Evolutionary conservation across 2,888 invertebrate genomes (phyloP).

Genomic region (Aphidoletes aphidimyza): DNA sequence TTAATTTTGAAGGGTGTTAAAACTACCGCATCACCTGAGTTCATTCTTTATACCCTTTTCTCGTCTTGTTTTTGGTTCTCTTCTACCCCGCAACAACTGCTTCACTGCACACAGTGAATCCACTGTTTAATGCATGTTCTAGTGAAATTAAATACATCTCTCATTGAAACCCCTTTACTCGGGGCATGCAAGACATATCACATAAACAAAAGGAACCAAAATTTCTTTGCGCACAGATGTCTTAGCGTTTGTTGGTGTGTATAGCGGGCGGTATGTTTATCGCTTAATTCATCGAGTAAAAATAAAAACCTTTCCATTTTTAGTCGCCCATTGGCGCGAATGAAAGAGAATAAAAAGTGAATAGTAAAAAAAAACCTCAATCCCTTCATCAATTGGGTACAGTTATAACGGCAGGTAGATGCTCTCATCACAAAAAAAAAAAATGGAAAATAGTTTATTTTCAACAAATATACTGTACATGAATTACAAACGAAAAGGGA

Average conservation of each 20-base stretch:
- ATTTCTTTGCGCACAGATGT: not conserved
- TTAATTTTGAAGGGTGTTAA: not conserved
- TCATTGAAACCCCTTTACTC: not conserved
- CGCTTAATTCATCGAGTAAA: conserved; percentile 31
- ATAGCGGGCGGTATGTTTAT: conserved; percentile 41
- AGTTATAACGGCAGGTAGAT: conserved; percentile 22
- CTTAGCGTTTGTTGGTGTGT: not conserved
- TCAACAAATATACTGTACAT: not conserved
- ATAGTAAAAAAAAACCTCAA: not conserved
- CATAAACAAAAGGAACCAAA: not conserved
- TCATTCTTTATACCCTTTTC: too few relatives aligned
- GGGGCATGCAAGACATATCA: not conserved
- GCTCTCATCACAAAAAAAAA: not conserved
- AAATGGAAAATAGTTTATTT: not conserved
- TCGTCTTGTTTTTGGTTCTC: too few relatives aligned
- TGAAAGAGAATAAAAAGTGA: not conserved
- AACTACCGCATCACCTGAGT: not conserved
- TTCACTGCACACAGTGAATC: too few relatives aligned
- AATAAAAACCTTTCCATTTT: conserved; percentile 1
- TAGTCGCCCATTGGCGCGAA: not conserved
- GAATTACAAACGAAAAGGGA: not conserved
- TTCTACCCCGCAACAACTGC: not conserved
- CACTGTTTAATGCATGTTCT: not conserved
- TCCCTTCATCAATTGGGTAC: not conserved
- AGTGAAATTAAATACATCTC: not conserved